Conservation (phyloP, 2,797 vertebrate genomes). For the Myotis vivesi region DNA sequence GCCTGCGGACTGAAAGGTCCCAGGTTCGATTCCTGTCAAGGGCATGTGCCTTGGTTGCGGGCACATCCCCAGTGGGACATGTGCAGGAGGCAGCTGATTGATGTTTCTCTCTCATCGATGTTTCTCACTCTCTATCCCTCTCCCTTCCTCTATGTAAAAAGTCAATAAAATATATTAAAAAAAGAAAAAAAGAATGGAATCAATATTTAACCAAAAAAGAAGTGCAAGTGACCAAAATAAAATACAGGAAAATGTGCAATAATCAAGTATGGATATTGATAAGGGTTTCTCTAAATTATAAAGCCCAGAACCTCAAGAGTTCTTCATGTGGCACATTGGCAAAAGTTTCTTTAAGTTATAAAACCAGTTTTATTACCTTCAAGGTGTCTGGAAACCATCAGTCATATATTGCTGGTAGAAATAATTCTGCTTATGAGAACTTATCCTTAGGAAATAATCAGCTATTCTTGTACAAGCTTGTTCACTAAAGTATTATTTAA, state of each 20-base stretch:
- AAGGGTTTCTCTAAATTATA: conserved; percentile 21
- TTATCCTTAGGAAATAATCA: conserved; percentile 34
- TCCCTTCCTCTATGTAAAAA: too few relatives aligned
- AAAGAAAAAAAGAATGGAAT: neutral
- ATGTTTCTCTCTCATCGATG: too few relatives aligned
- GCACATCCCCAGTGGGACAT: too few relatives aligned
- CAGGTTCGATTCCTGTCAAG: too few relatives aligned
- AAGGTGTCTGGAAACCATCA: neutral
- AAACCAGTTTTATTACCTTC: neutral
- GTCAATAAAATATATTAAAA: too few relatives aligned
- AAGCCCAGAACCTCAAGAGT: neutral
- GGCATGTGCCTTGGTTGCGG: too few relatives aligned
- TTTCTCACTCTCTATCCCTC: too few relatives aligned
- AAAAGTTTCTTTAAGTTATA: conserved; percentile 18
- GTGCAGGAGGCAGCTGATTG: too few relatives aligned
- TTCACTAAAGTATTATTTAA: conserved; percentile 17
- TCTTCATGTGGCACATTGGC: neutral
- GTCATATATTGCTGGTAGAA: neutral
- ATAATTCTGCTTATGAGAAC: conserved; percentile 18
- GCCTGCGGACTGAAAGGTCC: too few relatives aligned
- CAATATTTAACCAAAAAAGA: neutral
- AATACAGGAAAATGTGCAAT: neutral
- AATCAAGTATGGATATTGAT: neutral
- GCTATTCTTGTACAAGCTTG: conserved; percentile 1
- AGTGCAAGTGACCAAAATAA: neutral